Evolutionary conservation across 2,113 vertebrate genomes (phyloP), one percentile per base, ranked within the genome.

Genomic region (Myocastor coypus): DNA sequence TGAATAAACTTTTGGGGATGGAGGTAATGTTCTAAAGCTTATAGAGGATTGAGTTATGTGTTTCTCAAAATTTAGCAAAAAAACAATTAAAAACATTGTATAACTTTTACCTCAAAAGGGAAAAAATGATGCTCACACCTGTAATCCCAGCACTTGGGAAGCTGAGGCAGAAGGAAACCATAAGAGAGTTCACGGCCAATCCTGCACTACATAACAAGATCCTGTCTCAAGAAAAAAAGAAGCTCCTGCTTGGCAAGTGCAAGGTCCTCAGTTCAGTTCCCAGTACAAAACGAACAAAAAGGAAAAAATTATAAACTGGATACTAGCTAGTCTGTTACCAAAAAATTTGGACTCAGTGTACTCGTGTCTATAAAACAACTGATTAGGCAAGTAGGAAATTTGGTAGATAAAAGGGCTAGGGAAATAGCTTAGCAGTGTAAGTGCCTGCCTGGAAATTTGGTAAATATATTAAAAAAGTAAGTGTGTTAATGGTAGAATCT

Each of bases 101-200:
- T 77, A 91, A 94, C 24, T 80, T 92, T 96, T 93, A 85, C 30
- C 40, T 86, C 20, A 73, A 86, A 86, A 73, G 80, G 13, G 83
- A 93, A 93, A 81, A 94, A 46, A 69, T 69, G 17, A n/a, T 69
- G 34, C 34, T 19, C 34, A 32, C 5, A 19, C 17, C 17, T 37
- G 17, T 69, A 37, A 69, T 69, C 17, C 32, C 34, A 9, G 7
- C 68, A 69, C 34, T n/a, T 69, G 66, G 34, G 66, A 69, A 16
- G 66, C 32, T 19, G 34, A 69, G 34, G 34, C 66, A 69, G 16
- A 69, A n/a, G 16, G 66, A n/a, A 19, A 4, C 30, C 66, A 17
- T 66, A 66, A 66, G 16, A 17, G 7, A 69, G 68, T 69, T 69
- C 68, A 69, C n/a, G 8, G 34, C 68, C 68, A 69, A 19, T 19